Evolutionary conservation across 2,113 vertebrate species (phyloP), one percentile per base, ranked within the genome.

Genomic region (Poeciliopsis turrubarensis): DNA sequence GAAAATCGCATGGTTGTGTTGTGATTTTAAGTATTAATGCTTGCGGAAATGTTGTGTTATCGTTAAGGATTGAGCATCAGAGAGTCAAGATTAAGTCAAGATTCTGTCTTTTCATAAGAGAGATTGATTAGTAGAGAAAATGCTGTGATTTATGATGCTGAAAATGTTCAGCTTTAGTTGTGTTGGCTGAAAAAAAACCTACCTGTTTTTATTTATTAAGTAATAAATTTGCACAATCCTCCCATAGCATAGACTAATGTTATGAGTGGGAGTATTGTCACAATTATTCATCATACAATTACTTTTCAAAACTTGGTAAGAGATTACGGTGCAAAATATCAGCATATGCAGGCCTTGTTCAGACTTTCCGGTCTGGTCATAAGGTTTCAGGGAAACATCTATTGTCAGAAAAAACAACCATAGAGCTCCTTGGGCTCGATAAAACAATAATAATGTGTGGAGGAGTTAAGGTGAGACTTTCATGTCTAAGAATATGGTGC

Each of bases 41-140:
- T 71, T 61, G 60, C 13, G 9, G n/a, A 60, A 25, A 9, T 14
- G 2, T n/a, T n/a, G 34, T 30, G 27, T 32, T 30, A 25, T 65
- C 31, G 34, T 54, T 69, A 30, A 30, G 44, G 17, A 70, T 15
- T 60, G 68, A 57, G 19, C 51, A n/a, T 57, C 25, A n/a, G 22
- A 25, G 22, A 57, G 51, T 57, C 11, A 77, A 30, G 51, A 60
- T 27, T 32, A n/a, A n/a, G n/a, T n/a, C n/a, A n/a, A n/a, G n/a
- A n/a, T 78, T 37, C 44, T 10, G 54, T 70, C 54, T 62, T n/a
- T 30, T 72, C 57, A 57, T 26, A 67, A 39, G 15, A 54, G 27
- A 54, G n/a, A 60, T 75, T 70, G 60, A 81, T 51, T 69, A 79
- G 54, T 63, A 65, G 68, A 73, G 32, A 44, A 70, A 71, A 29